Evolutionary conservation across 2,113 vertebrate species (phyloP).

Genomic region (Semnopithecus entellus): DNA sequence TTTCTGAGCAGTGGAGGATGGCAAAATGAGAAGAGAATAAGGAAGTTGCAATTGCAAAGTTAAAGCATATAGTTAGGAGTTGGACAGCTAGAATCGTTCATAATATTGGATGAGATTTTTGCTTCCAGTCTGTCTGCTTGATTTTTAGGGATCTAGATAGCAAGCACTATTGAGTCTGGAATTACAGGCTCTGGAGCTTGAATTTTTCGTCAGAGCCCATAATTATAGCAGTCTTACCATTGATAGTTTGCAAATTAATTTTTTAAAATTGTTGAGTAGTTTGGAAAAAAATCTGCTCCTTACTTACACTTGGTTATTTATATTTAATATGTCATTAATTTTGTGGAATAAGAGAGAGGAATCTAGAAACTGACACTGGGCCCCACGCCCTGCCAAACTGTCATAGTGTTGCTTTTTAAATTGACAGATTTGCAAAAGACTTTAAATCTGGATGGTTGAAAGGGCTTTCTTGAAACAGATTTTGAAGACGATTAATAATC

Average conservation of each 20-base stretch:
- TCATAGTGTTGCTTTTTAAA: background rate
- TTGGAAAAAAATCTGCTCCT: background rate
- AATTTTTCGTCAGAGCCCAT: background rate
- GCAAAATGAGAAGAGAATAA: background rate
- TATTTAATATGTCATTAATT: background rate
- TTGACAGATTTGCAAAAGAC: background rate
- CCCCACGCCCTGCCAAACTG: background rate
- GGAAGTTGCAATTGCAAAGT: background rate
- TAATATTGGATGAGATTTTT: conserved; percentile 29
- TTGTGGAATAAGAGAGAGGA: background rate
- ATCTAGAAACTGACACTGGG: background rate
- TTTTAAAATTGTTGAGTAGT: conserved; percentile 33
- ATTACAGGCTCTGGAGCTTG: background rate
- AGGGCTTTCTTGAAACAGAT: conserved; percentile 32
- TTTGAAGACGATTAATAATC: background rate
- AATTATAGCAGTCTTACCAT: background rate
- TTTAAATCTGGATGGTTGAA: conserved; percentile 8
- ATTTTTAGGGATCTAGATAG: conserved; percentile 10
- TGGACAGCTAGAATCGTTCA: background rate
- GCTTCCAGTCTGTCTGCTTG: background rate
- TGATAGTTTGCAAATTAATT: background rate
- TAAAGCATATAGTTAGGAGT: conserved; percentile 4
- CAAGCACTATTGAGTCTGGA: background rate
- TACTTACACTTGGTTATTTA: background rate
- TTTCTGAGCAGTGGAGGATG: background rate